Percentiles rank a stretch among this genome's conserved stretches.
Evolutionary conservation across 2,888 invertebrate genomes (phyloP).

Genomic region (Cheilosia scutellata): DNA sequence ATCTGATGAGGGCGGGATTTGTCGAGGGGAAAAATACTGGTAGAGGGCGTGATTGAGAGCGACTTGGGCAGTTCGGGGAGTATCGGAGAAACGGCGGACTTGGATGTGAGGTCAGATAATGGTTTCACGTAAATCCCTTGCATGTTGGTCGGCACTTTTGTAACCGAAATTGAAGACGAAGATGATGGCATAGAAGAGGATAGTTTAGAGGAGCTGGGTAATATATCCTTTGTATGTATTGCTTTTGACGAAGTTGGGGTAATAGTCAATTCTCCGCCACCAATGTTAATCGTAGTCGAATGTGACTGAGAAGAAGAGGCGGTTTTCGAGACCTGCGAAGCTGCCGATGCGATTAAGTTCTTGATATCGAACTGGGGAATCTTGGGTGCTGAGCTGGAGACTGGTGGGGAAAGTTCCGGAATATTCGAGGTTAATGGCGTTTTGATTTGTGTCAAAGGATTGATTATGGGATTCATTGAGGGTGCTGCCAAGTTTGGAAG

Average conservation of each 20-base stretch:
- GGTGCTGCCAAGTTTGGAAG: conserved; percentile 67
- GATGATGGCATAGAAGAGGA: conserved; percentile 58
- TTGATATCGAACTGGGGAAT: conserved; percentile 78
- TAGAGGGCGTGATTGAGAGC: conserved; percentile 78
- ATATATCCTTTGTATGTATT: conserved; percentile 57
- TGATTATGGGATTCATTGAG: conserved; percentile 59
- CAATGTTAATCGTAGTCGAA: conserved; percentile 78
- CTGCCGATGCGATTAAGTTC: conserved; percentile 77
- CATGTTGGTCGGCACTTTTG: conserved; percentile 75
- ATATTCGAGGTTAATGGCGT: conserved; percentile 47
- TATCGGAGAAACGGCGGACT: conserved; percentile 39
- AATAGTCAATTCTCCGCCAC: conserved; percentile 78
- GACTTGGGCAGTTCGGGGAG: conserved; percentile 79
- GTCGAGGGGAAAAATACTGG: conserved; percentile 63
- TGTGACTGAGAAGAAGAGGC: conserved; percentile 62
- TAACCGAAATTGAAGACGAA: conserved; percentile 75
- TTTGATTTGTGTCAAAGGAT: conserved; percentile 72
- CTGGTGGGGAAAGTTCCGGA: conserved; percentile 16
- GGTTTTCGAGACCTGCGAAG: conserved; percentile 76
- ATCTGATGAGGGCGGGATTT: conserved; percentile 59
- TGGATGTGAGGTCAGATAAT: conserved; percentile 66
- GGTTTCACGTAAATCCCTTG: conserved; percentile 75
- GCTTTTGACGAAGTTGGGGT: conserved; percentile 76
- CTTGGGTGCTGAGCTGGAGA: conserved; percentile 49
- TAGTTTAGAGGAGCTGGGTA: conserved; percentile 44